Conservation (phyloP, 2,888 invertebrate genomes). For the Eupithecia centaureata region DNA sequence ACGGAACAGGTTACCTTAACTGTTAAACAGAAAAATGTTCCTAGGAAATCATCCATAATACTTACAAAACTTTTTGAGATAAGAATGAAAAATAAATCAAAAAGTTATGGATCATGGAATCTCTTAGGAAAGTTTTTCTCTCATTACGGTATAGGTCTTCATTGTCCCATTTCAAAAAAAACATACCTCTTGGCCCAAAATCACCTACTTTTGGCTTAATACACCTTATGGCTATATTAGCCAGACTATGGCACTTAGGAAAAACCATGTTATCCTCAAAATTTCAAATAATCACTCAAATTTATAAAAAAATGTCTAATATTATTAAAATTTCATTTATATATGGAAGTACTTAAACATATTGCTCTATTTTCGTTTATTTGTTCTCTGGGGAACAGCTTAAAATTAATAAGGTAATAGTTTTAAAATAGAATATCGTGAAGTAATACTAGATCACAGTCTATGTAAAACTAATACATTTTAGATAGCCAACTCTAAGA, state of each 20-base stretch:
- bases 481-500: slow-evolving; percentile 23
- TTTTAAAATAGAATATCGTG: slow-evolving; percentile 80
- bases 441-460: slow-evolving; percentile 83
- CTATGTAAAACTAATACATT: slow-evolving; percentile 77
- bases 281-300: not conserved
- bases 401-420: slow-evolving; percentile 1
- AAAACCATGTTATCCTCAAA: not conserved
- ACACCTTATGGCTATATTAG: no score
- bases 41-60: no score
- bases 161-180: no score
- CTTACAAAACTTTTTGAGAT: no score
- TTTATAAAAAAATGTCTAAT: not conserved
- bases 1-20: no score
- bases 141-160: no score
- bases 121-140: no score
- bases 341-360: not conserved
- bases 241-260: not conserved
- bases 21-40: no score
- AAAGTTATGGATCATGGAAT: no score
- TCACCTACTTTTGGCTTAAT: not conserved
- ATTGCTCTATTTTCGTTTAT: not conserved
- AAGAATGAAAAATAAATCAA: no score
- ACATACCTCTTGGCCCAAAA: no score
- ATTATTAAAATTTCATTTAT: not conserved
- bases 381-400: not conserved